Base-by-base conservation (phyloP, 2,888 invertebrate species). In the Hedychridium roseum region DNA sequence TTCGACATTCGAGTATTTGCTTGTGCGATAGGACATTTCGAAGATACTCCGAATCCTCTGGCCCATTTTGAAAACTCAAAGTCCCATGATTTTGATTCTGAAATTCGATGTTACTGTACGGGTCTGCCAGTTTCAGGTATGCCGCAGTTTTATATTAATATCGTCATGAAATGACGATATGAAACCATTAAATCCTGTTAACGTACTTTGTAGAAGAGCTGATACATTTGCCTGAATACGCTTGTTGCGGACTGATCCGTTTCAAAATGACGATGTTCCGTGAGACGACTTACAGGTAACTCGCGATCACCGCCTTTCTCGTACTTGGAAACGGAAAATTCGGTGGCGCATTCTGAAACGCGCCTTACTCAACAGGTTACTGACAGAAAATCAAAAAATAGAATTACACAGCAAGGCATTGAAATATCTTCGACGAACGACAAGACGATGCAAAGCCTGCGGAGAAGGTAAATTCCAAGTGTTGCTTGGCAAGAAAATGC, bases 361-460 rank as follows among this genome's bases (percentile, higher is more conserved):
- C n/a, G 28, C 3, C 6, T 14, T 14, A 7, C 6, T 16, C n/a
- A 6, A 31, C 26, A 78, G 85, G 49, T 73, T 87, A 35, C 71
- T 88, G 28, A 86, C 87, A 0, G 86, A 86, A 52, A 81, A 79
- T 54, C 87, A 87, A 62, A 86, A 86, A 71, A 82, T 82, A 30
- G 84, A 85, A 50, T 82, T 86, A 71, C 88, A 88, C 59, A 79
- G 79, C 0, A 81, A 83, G 45, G 85, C 86, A 0, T 72, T 86
- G 16, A 74, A 83, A 42, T 87, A 83, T 63, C 64, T 88, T 40
- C 84, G 85, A 64, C 82, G 82, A 4, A 83, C 84, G 61, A 84
- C 86, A 0, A 80, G 81, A 38, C 81, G 84, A 20, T 88, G 88
- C 58, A 56, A 70, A 2, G 66, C 81, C 0, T 88, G 88, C 54